Evolutionary conservation across 2,113 vertebrate genomes (phyloP).

Genomic region (Paradisaea rubra): DNA sequence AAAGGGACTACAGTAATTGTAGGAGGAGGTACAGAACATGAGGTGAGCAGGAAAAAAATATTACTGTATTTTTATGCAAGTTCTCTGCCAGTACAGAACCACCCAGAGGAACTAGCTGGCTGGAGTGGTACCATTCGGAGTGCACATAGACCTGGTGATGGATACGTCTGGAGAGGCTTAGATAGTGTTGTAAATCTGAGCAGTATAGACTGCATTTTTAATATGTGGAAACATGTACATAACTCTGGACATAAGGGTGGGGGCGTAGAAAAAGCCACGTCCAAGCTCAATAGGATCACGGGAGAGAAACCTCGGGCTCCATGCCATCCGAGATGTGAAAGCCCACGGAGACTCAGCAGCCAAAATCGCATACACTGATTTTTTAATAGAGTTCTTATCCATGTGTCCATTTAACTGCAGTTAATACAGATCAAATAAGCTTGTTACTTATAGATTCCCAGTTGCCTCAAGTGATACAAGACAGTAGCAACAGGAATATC

Average conservation of each 20-base stretch:
- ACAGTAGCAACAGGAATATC: slow-evolving; percentile 11
- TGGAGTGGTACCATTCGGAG: neutral
- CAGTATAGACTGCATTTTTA: slow-evolving; percentile 26
- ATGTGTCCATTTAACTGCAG: slow-evolving; percentile 52
- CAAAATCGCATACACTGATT: slow-evolving; percentile 44
- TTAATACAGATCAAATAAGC: slow-evolving; percentile 41
- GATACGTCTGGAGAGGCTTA: neutral
- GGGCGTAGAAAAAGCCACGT: slow-evolving; percentile 62
- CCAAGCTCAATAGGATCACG: slow-evolving; percentile 58
- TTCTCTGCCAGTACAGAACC: neutral
- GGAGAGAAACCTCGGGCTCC: slow-evolving; percentile 58
- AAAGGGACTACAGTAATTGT: neutral
- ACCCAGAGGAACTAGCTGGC: neutral
- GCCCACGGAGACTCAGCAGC: slow-evolving; percentile 54
- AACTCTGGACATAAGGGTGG: slow-evolving; percentile 63
- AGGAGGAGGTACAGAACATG: neutral
- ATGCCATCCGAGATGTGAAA: slow-evolving; percentile 59
- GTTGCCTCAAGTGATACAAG: slow-evolving; percentile 38
- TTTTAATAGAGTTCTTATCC: slow-evolving; percentile 64
- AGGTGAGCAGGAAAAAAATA: neutral
- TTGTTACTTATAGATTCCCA: slow-evolving; percentile 39
- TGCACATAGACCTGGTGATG: neutral
- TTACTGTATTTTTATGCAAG: neutral
- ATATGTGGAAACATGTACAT: slow-evolving; percentile 23
- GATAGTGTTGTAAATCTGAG: neutral